A percentile compares a stretch with the other conserved stretches of the same genome.
phyloP scores from a whole-genome alignment of 2,113 vertebrate species.

The Xiphorhynchus elegans region DNA sequence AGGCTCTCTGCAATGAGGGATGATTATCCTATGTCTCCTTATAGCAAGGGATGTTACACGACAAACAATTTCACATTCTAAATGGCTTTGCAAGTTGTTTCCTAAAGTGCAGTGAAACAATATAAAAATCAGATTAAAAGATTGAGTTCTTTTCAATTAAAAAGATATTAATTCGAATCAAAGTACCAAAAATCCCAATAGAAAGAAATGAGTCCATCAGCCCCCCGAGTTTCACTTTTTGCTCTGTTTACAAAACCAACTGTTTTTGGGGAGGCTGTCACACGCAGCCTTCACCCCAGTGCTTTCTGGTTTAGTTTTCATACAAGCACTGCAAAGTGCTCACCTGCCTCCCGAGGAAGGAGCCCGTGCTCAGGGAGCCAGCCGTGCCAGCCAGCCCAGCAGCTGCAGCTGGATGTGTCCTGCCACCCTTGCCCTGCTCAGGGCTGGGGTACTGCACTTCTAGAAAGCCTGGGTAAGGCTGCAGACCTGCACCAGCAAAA shows the following conservation, averaged over 20 bases:
- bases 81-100: conserved; percentile 3
- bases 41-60: neutral
- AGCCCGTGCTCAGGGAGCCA: fast-evolving
- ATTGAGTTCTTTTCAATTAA: neutral
- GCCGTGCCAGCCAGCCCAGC: neutral
- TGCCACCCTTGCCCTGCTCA: neutral
- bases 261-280: neutral
- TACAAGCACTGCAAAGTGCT: neutral
- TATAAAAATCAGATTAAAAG: neutral
- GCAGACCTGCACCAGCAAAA: neutral
- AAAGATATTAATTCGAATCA: neutral
- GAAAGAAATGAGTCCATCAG: neutral
- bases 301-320: neutral
- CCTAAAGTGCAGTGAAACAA: neutral
- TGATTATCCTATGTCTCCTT: neutral
- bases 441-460: neutral
- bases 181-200: neutral
- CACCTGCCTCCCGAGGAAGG: neutral
- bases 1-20: neutral
- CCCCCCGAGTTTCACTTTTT: neutral
- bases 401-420: neutral
- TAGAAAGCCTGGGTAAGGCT: neutral
- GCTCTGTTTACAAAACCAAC: neutral
- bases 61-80: neutral
- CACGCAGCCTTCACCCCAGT: neutral